Conservation (phyloP, 2,888 invertebrate genomes). For the Harmothoe impar region DNA sequence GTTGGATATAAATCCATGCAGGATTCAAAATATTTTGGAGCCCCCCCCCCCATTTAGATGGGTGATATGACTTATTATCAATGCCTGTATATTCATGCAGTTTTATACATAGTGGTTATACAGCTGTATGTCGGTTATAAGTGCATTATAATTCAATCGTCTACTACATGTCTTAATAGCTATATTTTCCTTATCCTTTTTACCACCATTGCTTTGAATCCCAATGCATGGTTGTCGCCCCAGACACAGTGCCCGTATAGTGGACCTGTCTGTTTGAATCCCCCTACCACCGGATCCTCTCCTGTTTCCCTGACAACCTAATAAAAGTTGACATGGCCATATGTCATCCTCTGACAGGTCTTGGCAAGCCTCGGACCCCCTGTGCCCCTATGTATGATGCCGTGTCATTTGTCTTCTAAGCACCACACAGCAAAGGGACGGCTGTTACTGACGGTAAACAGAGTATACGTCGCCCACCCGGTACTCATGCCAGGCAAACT, state of each 20-base stretch:
- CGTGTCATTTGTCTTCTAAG: conserved; percentile 29
- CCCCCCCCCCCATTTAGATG: not conserved
- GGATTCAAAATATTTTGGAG: not conserved
- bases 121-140: too few species aligned
- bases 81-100: not conserved
- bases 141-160: too few species aligned
- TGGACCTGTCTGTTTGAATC: not conserved
- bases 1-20: not conserved
- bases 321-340: conserved; percentile 17
- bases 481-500: not conserved
- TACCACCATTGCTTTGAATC: too few species aligned
- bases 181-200: too few species aligned
- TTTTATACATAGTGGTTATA: not conserved
- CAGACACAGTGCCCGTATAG: not conserved
- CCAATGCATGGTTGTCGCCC: not conserved
- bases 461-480: not conserved
- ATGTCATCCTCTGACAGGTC: conserved; percentile 18
- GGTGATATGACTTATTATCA: not conserved
- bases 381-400: conserved; percentile 11
- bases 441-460: conserved; percentile 22
- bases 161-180: too few species aligned
- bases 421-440: not conserved
- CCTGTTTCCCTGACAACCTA: conserved; percentile 30
- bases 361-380: conserved; percentile 7
- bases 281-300: not conserved